Conservation (phyloP, 1,140 invertebrate species). For the Batillaria attramentaria region DNA sequence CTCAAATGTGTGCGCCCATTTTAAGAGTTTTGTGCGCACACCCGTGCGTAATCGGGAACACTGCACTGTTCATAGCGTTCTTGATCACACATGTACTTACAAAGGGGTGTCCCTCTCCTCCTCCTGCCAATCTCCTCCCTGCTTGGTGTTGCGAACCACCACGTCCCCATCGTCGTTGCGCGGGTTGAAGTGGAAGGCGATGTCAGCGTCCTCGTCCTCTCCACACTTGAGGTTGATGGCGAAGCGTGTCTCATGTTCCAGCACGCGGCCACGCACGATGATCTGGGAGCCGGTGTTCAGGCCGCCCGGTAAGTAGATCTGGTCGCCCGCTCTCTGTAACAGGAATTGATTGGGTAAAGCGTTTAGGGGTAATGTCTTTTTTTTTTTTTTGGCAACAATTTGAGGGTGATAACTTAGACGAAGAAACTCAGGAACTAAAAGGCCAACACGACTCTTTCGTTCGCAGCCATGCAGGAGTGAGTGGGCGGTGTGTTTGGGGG, state of each 20-base stretch:
- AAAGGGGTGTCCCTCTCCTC: conserved; percentile 80
- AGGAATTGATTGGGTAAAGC: no score
- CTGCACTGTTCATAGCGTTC: not conserved
- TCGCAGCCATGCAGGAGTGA: not conserved
- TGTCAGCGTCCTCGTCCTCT: conserved; percentile 78
- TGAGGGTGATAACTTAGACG: not conserved
- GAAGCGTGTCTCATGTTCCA: conserved; percentile 76
- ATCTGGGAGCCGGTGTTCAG: conserved; percentile 77
- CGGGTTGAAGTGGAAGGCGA: conserved; percentile 85
- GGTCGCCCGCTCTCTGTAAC: conserved; percentile 73
- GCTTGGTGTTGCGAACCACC: conserved; percentile 80
- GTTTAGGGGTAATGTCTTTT: no score
- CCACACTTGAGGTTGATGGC: conserved; percentile 79
- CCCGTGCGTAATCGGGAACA: no score
- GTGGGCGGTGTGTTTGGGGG: not conserved
- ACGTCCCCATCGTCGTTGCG: conserved; percentile 73
- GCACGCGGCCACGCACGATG: conserved; percentile 75
- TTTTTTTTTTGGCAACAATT: no score
- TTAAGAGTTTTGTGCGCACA: no score
- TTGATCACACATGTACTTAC: not conserved
- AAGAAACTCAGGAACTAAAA: not conserved
- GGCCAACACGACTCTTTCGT: not conserved
- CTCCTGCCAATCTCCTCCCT: conserved; percentile 77
- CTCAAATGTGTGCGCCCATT: no score
- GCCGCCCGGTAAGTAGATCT: conserved; percentile 75